Evolutionary conservation across 2,888 invertebrate genomes (phyloP).

Genomic region (Mimachlamys varia): DNA sequence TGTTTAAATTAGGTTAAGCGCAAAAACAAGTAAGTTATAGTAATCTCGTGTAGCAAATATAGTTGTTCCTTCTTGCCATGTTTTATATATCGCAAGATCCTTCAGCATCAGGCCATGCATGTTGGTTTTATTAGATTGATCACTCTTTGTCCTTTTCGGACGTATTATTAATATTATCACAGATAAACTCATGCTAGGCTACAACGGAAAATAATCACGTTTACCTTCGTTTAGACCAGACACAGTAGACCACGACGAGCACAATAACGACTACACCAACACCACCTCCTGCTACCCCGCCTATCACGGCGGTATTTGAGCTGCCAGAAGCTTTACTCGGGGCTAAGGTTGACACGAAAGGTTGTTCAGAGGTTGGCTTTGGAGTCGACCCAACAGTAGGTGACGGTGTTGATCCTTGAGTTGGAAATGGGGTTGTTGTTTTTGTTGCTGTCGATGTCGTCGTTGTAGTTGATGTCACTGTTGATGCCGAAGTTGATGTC

Average conservation of each 20-base stretch:
- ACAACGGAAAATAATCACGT: too few species aligned
- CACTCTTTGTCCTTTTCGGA: too few species aligned
- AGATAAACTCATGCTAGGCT: too few species aligned
- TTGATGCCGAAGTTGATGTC: not conserved
- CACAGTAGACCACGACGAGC: not conserved
- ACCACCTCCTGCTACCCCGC: not conserved
- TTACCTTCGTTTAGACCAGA: slow-evolving; percentile 4
- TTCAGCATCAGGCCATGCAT: too few species aligned
- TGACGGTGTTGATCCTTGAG: not conserved
- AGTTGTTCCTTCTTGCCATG: too few species aligned
- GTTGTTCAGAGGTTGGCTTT: not conserved
- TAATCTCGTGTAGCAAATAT: too few species aligned
- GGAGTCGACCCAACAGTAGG: not conserved
- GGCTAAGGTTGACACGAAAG: not conserved
- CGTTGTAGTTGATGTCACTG: not conserved
- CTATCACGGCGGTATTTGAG: not conserved
- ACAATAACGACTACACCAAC: not conserved
- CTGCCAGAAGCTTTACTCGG: not conserved
- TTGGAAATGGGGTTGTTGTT: not conserved
- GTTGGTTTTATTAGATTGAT: too few species aligned
- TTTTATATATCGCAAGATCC: too few species aligned
- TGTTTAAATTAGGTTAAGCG: too few species aligned
- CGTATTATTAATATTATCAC: too few species aligned
- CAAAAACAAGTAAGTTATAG: too few species aligned
- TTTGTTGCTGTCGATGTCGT: not conserved